Evolutionary conservation across 2,888 invertebrate species (phyloP), one percentile per base, ranked within the genome.

Genomic region (Drymonia ruficornis): DNA sequence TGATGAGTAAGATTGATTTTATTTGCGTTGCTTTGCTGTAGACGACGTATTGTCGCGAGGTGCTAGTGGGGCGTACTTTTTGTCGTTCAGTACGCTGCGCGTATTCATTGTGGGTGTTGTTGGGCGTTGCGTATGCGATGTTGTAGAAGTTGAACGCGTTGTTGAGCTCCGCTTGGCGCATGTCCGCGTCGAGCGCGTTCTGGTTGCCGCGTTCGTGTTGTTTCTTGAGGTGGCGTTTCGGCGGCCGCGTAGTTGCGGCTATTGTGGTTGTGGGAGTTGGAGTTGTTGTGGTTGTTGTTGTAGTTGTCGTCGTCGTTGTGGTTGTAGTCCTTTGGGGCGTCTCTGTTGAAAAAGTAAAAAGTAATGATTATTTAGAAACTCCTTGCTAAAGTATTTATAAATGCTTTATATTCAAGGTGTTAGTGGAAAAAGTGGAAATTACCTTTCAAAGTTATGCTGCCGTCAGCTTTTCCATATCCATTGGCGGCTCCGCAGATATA

Each of bases 401-500:
- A 12, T 1, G 3, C 8, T 31, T 31, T 9, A 31, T 1, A 31
- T 9, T 1, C 3, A 31, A 31, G 31, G 31, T 31, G 2, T n/a
- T 6, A 13, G 12, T n/a, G n/a, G n/a, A 36, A 36, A 2, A n/a
- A 9, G 9, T 36, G n/a, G n/a, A n/a, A 29, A 28, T 28, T 42
- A 97, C 97, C 97, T 95, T 97, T 96, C 52, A 97, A 89, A 65
- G 95, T 93, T 64, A 97, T 95, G 53, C 94, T 90, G 12, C 96
- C 96, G 70, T 97, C 96, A 15, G 95, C 95, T 78, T 95, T 96
- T 8, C 97, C 98, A 51, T 97, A 94, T 18, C 95, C 96, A 80
- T 97, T 98, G 56, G 95, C 95, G 43, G 97, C 96, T 2, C 95
- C 94, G 78, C 97, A 97, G 29, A 94, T 94, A 86, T 97, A 97